Evolutionary conservation across 2,113 vertebrate genomes (phyloP).

Genomic region (Phylloscopus trochiloides): DNA sequence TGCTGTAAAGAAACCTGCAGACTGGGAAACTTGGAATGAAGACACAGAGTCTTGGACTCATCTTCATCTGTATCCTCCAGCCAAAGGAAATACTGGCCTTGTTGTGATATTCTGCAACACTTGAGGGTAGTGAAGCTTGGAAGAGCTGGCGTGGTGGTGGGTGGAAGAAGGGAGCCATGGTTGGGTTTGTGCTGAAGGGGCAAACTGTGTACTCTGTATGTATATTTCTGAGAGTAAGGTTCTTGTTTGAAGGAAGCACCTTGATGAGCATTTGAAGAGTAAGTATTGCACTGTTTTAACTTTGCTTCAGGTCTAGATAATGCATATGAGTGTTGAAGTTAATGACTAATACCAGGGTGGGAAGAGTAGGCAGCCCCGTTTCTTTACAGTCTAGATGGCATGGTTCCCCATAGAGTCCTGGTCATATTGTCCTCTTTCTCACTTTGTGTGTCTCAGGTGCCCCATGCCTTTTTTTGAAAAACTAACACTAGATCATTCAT

Average conservation of each 20-base stretch:
- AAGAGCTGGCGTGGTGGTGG: not conserved
- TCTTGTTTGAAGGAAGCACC: not conserved
- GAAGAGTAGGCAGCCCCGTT: conserved; percentile 12
- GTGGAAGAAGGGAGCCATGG: not conserved
- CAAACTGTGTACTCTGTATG: not conserved
- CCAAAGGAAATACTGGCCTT: not conserved
- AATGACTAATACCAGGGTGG: not conserved
- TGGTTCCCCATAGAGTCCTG: conserved; percentile 72
- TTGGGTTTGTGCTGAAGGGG: not conserved
- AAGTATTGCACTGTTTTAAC: conserved; percentile 62
- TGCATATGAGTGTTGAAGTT: not conserved
- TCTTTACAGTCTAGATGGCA: conserved; percentile 7
- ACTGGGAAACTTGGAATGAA: conserved; percentile 10
- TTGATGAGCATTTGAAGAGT: conserved; percentile 51
- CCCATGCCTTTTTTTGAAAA: conserved; percentile 79
- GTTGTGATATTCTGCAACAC: not conserved
- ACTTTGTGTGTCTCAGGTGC: conserved; percentile 79
- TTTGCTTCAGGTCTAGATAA: not conserved
- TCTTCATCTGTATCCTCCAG: conserved; percentile 18
- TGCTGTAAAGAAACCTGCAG: conserved; percentile 23
- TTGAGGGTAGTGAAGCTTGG: not conserved
- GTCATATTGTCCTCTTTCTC: conserved; percentile 77
- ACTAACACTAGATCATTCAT: conserved; percentile 96
- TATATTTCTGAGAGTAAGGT: not conserved
- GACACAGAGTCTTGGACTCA: not conserved